Conservation (phyloP, 2,113 vertebrate species). For the Hyaena hyaena region DNA sequence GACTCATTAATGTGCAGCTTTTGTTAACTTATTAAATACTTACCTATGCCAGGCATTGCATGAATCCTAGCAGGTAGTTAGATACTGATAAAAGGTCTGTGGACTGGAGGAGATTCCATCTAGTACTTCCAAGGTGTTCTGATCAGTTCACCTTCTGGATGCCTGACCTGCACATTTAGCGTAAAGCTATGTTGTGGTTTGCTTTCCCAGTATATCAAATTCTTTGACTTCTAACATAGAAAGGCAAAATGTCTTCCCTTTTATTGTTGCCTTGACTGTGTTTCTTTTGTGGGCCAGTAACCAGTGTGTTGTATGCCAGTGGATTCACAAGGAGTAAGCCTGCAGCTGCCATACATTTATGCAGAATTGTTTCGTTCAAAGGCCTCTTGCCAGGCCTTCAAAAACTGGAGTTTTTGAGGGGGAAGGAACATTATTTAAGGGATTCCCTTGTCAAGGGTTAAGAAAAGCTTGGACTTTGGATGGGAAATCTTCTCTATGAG, state of each 20-base stretch:
- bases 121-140: background rate
- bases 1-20: background rate
- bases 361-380: constrained; percentile 11
- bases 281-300: background rate
- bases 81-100: background rate
- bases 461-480: background rate
- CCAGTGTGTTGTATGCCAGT: background rate
- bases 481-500: background rate
- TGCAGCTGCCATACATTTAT: background rate
- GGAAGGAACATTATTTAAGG: background rate
- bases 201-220: background rate
- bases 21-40: background rate
- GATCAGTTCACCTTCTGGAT: background rate
- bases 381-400: background rate
- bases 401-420: background rate
- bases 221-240: background rate
- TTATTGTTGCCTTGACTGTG: background rate
- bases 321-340: background rate
- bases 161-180: background rate
- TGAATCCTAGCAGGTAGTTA: background rate
- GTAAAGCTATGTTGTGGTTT: background rate
- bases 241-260: background rate
- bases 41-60: background rate
- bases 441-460: background rate
- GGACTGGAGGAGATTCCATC: background rate